phyloP scores from a whole-genome alignment of 1,140 invertebrate genomes.

The Drosophila burlai region DNA sequence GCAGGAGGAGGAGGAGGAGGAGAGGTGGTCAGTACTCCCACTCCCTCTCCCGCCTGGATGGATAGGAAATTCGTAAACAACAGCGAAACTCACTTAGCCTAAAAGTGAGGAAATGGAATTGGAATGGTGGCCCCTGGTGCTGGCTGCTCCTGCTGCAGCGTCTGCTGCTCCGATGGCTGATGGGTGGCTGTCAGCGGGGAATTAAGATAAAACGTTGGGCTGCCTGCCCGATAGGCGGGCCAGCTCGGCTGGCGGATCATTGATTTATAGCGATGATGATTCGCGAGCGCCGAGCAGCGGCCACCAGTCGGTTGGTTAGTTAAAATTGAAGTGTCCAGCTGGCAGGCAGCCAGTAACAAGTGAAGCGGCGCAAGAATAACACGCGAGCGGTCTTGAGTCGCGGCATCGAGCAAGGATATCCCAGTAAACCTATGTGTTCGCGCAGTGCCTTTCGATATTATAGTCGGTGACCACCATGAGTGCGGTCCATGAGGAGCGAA shows the following conservation, averaged over 20 bases:
- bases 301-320: slow-evolving; percentile 36
- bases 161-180: slow-evolving; percentile 49
- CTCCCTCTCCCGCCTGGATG: slow-evolving; percentile 9
- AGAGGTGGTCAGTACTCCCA: slow-evolving; percentile 8
- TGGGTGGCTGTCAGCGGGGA: slow-evolving; percentile 73
- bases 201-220: slow-evolving; percentile 72
- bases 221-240: slow-evolving; percentile 55
- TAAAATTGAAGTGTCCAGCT: slow-evolving; percentile 65
- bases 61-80: slow-evolving; percentile 39
- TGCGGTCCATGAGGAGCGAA: slow-evolving; percentile 46
- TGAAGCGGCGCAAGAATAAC: slow-evolving; percentile 41
- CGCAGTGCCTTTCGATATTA: slow-evolving; percentile 8
- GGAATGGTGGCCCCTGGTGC: not conserved
- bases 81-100: slow-evolving; percentile 51
- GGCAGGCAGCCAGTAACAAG: slow-evolving; percentile 57
- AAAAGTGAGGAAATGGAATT: slow-evolving; percentile 18
- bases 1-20: not conserved
- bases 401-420: slow-evolving; percentile 55
- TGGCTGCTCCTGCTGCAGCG: slow-evolving; percentile 35
- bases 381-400: slow-evolving; percentile 34
- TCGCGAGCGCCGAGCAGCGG: slow-evolving; percentile 29
- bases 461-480: slow-evolving; percentile 47
- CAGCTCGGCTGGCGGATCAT: slow-evolving; percentile 55
- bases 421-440: slow-evolving; percentile 13
- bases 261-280: slow-evolving; percentile 79